Base-by-base conservation (phyloP, 53 echinoderm and acorn worm genomes). In the Pentamera pediparva region DNA sequence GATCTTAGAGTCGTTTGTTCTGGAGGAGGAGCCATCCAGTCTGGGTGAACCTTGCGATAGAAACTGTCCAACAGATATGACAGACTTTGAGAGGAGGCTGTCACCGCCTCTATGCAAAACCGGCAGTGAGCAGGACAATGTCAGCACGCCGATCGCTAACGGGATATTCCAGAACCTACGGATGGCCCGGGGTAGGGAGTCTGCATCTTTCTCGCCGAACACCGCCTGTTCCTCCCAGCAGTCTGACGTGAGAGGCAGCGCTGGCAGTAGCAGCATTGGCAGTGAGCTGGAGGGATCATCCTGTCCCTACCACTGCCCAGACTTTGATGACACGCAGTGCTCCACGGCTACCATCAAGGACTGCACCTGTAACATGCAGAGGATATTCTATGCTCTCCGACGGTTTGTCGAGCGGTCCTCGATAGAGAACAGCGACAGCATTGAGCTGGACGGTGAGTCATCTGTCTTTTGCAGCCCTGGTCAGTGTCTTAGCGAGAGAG, bases 281-380 rank as follows among this genome's bases (percentile, higher is more conserved):
- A 88, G 88, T 61, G 96, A 91, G 52, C 85, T 96, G 20, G 85
- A 88, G 61, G 85, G 88, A 40, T n/a, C n/a, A n/a, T 76, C 81
- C 27, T 96, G 96, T 60, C 96, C 96, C 13, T 88, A 92, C 39
- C 96, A 96, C 41, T 80, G 86, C 36, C 76, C 83, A 28, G 32
- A 72, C 41, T 81, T 57, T 63, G 91, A 87, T 56, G 74, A 77
- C 67, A 84, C 78, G 9, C 78, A 81, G 64, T 51, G 61, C 11
- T 63, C 78, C 15, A 84, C 76, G 20, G 79, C 76, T 30, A 96
- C 96, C 52, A 96, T 96, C 50, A 83, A 88, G 37, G 90, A 96
- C 67, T 96, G 96, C 48, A 96, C 87, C 26, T 96, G 96, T 61
- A 92, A 83, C 48, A 83, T 90, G 69, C 91, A 90, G 54, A 78